A percentile compares a stretch with the other conserved stretches of the same genome.
Conservation (phyloP, 2,888 invertebrate species). For the Drosophila lacicola region DNA sequence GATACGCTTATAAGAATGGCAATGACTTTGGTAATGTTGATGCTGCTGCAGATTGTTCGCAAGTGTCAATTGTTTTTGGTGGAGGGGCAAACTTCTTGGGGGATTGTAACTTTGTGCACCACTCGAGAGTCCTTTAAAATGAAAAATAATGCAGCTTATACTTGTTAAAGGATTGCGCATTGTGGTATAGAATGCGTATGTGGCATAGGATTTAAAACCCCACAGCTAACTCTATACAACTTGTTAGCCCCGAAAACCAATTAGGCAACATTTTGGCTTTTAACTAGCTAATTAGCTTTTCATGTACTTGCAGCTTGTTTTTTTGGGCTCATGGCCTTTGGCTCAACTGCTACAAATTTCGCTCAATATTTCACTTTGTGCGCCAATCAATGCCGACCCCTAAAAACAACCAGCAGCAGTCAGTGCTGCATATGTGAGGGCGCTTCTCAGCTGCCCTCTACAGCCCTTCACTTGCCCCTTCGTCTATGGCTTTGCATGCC, state of each 20-base stretch:
- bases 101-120: slow-evolving; percentile 47
- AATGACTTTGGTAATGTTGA: slow-evolving; percentile 66
- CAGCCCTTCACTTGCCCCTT: background rate
- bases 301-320: slow-evolving; percentile 30
- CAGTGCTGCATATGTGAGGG: slow-evolving; percentile 50
- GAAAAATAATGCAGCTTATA: slow-evolving; percentile 57
- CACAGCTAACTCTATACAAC: slow-evolving; percentile 5
- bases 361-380: slow-evolving; percentile 75
- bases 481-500: slow-evolving; percentile 46
- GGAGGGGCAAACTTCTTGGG: slow-evolving; percentile 42
- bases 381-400: slow-evolving; percentile 67
- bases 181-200: slow-evolving; percentile 8
- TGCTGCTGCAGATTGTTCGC: slow-evolving; percentile 74
- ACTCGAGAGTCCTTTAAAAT: slow-evolving; percentile 51
- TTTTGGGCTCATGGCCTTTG: slow-evolving; percentile 18
- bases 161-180: slow-evolving; percentile 34
- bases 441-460: background rate
- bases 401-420: slow-evolving; percentile 35
- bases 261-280: slow-evolving; percentile 57
- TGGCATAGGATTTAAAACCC: slow-evolving; percentile 4
- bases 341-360: slow-evolving; percentile 55
- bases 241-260: slow-evolving; percentile 46
- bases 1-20: slow-evolving; percentile 53
- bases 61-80: slow-evolving; percentile 76
- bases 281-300: slow-evolving; percentile 59